A percentile compares a stretch with the other conserved stretches of the same genome.
These are phyloP conservation scores for Psococerastis gibbosa DNA, from an alignment of 2,888 invertebrate genomes.

Conservation along the genomic window DNA sequence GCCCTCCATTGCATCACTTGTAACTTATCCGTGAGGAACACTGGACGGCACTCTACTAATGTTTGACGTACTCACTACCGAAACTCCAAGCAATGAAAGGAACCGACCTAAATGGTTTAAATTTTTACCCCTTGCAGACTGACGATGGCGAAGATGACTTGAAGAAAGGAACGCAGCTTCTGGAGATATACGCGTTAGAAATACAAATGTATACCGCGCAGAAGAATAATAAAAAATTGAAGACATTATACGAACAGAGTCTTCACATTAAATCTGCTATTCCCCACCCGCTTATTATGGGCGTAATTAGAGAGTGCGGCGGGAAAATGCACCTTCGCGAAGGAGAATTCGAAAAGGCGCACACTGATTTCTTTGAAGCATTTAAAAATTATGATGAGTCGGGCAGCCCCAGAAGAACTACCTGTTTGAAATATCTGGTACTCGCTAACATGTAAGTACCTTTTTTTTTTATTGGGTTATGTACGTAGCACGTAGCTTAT, in stretches of 20 bases:
- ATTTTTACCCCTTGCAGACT: too few species aligned
- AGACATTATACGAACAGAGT: slow-evolving; percentile 92
- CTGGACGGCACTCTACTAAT: too few species aligned
- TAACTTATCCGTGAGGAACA: too few species aligned
- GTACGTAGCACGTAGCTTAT: too few species aligned
- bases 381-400: slow-evolving; percentile 99
- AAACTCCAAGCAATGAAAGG: too few species aligned
- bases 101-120: too few species aligned
- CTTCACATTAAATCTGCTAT: slow-evolving; percentile 98
- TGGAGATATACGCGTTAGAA: slow-evolving; percentile 97
- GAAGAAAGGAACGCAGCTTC: slow-evolving; percentile 90
- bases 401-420: slow-evolving; percentile 88
- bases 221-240: slow-evolving; percentile 96
- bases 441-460: slow-evolving; percentile 87
- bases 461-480: too few species aligned
- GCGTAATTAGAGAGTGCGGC: slow-evolving; percentile 97
- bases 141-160: slow-evolving; percentile 96
- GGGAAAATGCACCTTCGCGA: slow-evolving; percentile 99
- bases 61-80: too few species aligned
- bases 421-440: slow-evolving; percentile 94
- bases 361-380: slow-evolving; percentile 98
- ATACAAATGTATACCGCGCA: slow-evolving; percentile 99
- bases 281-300: slow-evolving; percentile 99
- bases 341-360: slow-evolving; percentile 96
- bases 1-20: too few species aligned